Conservation (phyloP, 2,113 vertebrate genomes). For the Narcine bancroftii region DNA sequence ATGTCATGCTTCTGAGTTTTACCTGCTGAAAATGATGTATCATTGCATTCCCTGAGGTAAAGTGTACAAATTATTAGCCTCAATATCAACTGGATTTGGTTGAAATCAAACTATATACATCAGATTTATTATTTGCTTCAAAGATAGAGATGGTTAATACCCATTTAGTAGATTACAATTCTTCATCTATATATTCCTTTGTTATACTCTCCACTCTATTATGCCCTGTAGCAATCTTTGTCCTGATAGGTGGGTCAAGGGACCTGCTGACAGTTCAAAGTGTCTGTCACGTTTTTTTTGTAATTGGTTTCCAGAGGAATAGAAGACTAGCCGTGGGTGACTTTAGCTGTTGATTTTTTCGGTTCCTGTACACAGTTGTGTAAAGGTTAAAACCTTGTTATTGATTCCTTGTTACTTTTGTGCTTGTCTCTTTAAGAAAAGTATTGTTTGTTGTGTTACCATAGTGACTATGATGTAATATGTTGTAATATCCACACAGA, state of each 20-base stretch:
- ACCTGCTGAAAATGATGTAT: background rate
- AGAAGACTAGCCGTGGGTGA: background rate
- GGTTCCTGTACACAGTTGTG: background rate
- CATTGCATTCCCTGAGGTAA: background rate
- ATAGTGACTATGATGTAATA: too few relatives aligned
- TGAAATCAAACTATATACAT: background rate
- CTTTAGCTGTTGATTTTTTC: constrained; percentile 5
- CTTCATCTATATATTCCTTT: background rate
- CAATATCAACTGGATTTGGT: background rate
- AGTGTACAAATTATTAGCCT: background rate
- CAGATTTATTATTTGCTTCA: background rate
- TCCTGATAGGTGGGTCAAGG: background rate
- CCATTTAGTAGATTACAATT: background rate
- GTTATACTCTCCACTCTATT: background rate
- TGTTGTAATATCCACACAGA: too few relatives aligned
- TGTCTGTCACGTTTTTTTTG: background rate
- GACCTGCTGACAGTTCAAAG: background rate
- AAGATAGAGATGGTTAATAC: background rate
- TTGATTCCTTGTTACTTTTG: too few relatives aligned
- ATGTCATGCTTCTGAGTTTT: background rate
- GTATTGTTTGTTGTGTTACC: too few relatives aligned
- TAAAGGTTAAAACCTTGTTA: too few relatives aligned
- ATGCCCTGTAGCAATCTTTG: constrained; percentile 1
- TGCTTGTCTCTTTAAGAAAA: too few relatives aligned
- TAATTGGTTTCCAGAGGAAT: constrained; percentile 19